Evolutionary conservation across 1,140 invertebrate species (phyloP).

Genomic region (Drosophila grimshawi): DNA sequence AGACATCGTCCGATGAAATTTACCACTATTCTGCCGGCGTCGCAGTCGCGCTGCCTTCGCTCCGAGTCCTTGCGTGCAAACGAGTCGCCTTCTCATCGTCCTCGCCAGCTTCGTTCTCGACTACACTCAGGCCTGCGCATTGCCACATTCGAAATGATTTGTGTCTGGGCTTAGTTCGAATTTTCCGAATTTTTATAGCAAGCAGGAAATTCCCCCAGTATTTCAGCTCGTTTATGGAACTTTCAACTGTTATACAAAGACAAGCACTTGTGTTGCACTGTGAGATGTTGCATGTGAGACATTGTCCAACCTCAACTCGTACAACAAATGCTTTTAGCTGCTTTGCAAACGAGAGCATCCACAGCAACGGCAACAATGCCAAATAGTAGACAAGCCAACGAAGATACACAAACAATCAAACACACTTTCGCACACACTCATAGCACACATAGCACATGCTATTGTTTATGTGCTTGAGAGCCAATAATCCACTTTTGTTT

Average conservation of each 20-base stretch:
- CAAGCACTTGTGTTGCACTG: slow-evolving; percentile 7
- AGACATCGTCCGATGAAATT: slow-evolving; percentile 54
- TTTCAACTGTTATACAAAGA: slow-evolving; percentile 45
- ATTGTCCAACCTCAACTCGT: slow-evolving; percentile 6
- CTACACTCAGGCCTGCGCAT: slow-evolving; percentile 60
- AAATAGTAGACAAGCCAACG: slow-evolving; percentile 46
- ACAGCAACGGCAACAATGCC: slow-evolving; percentile 4
- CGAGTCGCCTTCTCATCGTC: slow-evolving; percentile 37
- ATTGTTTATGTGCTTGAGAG: slow-evolving; percentile 75
- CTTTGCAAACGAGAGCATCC: slow-evolving; percentile 18
- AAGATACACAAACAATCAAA: slow-evolving; percentile 4
- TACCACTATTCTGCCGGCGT: slow-evolving; percentile 74
- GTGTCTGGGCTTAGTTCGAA: slow-evolving; percentile 31
- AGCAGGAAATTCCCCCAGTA: slow-evolving; percentile 46
- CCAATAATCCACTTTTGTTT: slow-evolving; percentile 83
- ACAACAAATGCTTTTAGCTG: slow-evolving; percentile 31
- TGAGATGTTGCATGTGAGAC: not conserved
- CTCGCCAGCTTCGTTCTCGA: slow-evolving; percentile 9
- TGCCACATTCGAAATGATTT: slow-evolving; percentile 57
- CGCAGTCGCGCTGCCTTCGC: slow-evolving; percentile 51
- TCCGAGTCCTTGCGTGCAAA: slow-evolving; percentile 49
- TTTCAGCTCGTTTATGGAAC: slow-evolving; percentile 27
- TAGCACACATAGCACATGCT: slow-evolving; percentile 25
- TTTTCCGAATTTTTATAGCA: not conserved
- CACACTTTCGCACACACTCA: not conserved